Evolutionary conservation across 2,888 invertebrate genomes (phyloP).

Genomic region (Cyclophora punctaria): DNA sequence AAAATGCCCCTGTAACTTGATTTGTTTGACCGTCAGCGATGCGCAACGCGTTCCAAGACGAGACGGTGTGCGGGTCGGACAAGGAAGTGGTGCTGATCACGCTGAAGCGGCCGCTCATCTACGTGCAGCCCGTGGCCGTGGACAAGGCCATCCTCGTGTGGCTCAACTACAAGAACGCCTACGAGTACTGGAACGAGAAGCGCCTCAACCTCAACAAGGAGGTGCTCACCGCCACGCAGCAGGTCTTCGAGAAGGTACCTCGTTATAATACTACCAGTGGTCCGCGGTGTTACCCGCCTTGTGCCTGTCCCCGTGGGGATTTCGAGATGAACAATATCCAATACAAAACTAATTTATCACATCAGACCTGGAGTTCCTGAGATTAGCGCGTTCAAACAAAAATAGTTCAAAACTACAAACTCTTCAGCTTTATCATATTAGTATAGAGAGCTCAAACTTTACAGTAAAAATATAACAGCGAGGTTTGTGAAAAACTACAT

Average conservation of each 20-base stretch:
- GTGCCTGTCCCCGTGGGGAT: too few species aligned
- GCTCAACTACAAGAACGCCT: constrained; percentile 99
- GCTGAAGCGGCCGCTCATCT: constrained; percentile 93
- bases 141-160: constrained; percentile 99
- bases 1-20: not conserved
- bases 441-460: too few species aligned
- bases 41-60: constrained; percentile 90
- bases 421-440: too few species aligned
- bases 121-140: constrained; percentile 97
- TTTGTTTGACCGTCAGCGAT: constrained; percentile 53
- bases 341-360: too few species aligned
- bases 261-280: too few species aligned
- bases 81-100: constrained; percentile 93
- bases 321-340: too few species aligned
- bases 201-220: constrained; percentile 92
- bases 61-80: constrained; percentile 88
- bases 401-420: too few species aligned
- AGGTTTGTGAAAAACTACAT: too few species aligned
- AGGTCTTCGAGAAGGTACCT: constrained; percentile 72
- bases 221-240: constrained; percentile 84
- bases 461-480: too few species aligned
- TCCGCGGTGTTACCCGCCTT: too few species aligned
- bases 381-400: too few species aligned
- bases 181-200: constrained; percentile 99
- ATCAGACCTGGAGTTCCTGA: too few species aligned